Base-by-base conservation (phyloP, 2,797 vertebrate genomes). In the Melanotaenia maccullochi region DNA sequence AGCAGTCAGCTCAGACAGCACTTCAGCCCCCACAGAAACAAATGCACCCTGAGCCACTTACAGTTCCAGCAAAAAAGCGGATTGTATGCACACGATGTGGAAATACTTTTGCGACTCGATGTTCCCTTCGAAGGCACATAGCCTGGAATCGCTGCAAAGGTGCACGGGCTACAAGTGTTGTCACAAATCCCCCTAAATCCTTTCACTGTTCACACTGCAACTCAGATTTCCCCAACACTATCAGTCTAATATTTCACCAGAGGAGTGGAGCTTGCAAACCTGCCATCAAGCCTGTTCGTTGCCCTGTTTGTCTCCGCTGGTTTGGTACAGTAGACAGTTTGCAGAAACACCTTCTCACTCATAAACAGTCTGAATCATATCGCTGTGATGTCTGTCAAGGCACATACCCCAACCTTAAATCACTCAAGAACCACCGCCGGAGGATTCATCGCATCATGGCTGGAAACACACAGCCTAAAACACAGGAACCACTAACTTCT, bases 321-420 rank as follows among this genome's bases (percentile, higher is more conserved):
- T 95, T 95, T 54, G 91, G 92, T 61, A 92, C 92, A 1, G 68
- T 91, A 66, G 93, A 93, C 3, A 86, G 89, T 71, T 86, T 95
- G 52, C 93, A 95, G 84, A 94, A 90, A 74, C 95, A 95, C 78
- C 75, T 95, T 70, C 85, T 94, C 3, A 89, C 89, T 65, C 95
- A 95, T 81, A 94, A 93, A 78, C 90, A 90, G 54, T 84, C 92
- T 11, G 86, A 92, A 14, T 75, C 87, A 0, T 88, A 89, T 49
- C 84, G 65, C 25, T 95, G 95, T 36, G 92, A 92, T 38, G 84
- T 94, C 25, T 95, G 94, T 83, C 91, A 91, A 73, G 90, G 92
- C 3, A 92, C 74, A 1, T 95, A 90, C 66, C 79, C 89, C 2
- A 95, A 69, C 68, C 79, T 92, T 1, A 89, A 93, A 59, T 93